Base-by-base conservation (phyloP, 2,797 vertebrate species). In the Acrossocheilus wenchowensis region DNA sequence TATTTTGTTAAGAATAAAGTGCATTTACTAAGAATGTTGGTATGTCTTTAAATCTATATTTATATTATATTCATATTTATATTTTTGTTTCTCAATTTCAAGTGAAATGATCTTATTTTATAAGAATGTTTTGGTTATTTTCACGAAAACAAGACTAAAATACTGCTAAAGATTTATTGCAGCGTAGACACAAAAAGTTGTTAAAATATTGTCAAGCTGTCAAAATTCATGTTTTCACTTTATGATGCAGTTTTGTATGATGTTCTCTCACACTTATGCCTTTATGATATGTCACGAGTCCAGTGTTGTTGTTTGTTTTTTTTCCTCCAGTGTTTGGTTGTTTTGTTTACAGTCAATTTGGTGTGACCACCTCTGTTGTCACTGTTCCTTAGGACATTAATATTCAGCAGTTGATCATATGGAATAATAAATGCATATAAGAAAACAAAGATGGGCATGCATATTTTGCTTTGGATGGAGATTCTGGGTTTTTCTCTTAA, bases 311-410 rank as follows among this genome's bases (percentile, higher is more conserved):
- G 19, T 2, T 30, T 26, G 26, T 26, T 26, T 26, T 17, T 0
- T 0, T 8, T 48, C 6, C 10, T 17, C 1, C 4, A 79, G 6
- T 80, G 41, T 80, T 66, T 78, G 10, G 6, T 54, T 30, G 36
- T 78, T 73, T 45, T 9, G 60, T 80, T 80, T 80, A 80, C 78
- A 34, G 41, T 80, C 78, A 34, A 3, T 23, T 48, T 80, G n/a
- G 5, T 48, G 41, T 48, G 23, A 6, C 36, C 36, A 43, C 36
- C 14, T 62, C 39, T 43, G 39, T 62, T 79, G 39, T 79, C 78
- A 43, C 54, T 79, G 23, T 79, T 79, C n/a, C 0, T 62, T 23
- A 66, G 26, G 9, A 64, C 12, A 26, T 60, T 43, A 7, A 48
- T 48, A 48, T 48, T 80, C 41, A 66, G 5, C 78, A 30, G 5